Evolutionary conservation across 2,113 vertebrate species (phyloP), one percentile per base, ranked within the genome.

Genomic region (Lophochroa leadbeateri): DNA sequence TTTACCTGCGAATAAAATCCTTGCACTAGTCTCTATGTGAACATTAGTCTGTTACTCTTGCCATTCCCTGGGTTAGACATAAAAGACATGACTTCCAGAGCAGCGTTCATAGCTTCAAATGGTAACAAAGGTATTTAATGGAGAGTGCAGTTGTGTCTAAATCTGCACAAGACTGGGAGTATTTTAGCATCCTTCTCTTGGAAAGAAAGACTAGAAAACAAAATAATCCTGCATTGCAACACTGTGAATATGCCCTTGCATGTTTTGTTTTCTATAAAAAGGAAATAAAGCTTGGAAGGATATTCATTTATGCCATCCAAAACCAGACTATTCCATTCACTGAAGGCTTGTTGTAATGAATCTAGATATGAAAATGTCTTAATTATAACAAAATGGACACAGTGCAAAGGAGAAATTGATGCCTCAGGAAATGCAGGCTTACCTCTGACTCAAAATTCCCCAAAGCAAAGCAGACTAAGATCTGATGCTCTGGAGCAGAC

Each of bases 231-330:
- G 46, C 33, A 28, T 23, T 86, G 15, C 57, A 71, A 76, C 29
- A 80, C 49, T 86, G 19, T 15, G 82, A 89, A 50, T 79, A 72
- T 61, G 37, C 87, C 80, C 57, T 92, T 46, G 52, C 78, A 33
- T 87, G 83, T 77, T 91, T 65, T 91, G 41, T 89, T 80, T 93
- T 93, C 84, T 94, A 82, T 84, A 84, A 94, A 79, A 21, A 72
- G 31, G 37, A 93, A 87, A 82, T 91, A 85, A 92, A 89, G 7
- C 70, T 89, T 72, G 58, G 57, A 96, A 95, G 25, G 61, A 24
- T 79, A 63, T 80, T 86, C 74, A 49, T 82, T 84, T 53, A 69
- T 70, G 67, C 65, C 31, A 69, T 46, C 47, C 47, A 71, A 82
- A 81, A 71, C 28, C 71, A 82, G 49, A 69, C 12, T 76, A 18